Conservation (phyloP, 2,888 invertebrate species). For the Acanthopleura granulata region DNA sequence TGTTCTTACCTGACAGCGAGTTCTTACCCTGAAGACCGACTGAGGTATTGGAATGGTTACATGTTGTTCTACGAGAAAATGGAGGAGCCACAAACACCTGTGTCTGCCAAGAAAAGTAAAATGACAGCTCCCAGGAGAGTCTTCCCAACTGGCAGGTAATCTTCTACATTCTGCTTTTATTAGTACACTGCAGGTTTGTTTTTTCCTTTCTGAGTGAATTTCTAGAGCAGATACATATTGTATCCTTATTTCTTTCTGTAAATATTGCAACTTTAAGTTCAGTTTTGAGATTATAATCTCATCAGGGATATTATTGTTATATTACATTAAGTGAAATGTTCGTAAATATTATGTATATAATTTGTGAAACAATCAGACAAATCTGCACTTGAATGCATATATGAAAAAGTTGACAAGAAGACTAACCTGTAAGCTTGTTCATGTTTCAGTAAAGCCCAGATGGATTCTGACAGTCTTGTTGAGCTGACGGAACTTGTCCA, state of each 20-base stretch:
- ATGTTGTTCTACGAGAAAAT: conserved; percentile 72
- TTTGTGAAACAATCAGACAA: too few relatives aligned
- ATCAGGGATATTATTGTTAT: too few relatives aligned
- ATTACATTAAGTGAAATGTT: too few relatives aligned
- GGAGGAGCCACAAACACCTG: conserved; percentile 63
- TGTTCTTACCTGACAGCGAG: conserved; percentile 35
- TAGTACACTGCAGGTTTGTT: background rate
- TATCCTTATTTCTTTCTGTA: too few relatives aligned
- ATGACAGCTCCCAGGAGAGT: conserved; percentile 27
- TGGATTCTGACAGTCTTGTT: conserved; percentile 69
- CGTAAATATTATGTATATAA: too few relatives aligned
- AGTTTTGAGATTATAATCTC: too few relatives aligned
- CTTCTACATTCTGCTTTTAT: background rate
- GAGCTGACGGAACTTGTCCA: conserved; percentile 71
- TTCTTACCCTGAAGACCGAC: conserved; percentile 70
- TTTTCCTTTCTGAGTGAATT: too few relatives aligned
- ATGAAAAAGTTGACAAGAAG: too few relatives aligned
- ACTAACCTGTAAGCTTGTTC: too few relatives aligned
- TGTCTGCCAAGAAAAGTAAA: conserved; percentile 63
- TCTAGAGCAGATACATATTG: too few relatives aligned
- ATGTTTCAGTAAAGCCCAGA: conserved; percentile 40
- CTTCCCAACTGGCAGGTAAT: background rate
- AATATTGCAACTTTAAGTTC: too few relatives aligned
- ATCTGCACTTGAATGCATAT: too few relatives aligned
- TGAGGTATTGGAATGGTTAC: conserved; percentile 74